phyloP scores from a whole-genome alignment of 2,888 invertebrate genomes.

The Escarpia spicata region DNA sequence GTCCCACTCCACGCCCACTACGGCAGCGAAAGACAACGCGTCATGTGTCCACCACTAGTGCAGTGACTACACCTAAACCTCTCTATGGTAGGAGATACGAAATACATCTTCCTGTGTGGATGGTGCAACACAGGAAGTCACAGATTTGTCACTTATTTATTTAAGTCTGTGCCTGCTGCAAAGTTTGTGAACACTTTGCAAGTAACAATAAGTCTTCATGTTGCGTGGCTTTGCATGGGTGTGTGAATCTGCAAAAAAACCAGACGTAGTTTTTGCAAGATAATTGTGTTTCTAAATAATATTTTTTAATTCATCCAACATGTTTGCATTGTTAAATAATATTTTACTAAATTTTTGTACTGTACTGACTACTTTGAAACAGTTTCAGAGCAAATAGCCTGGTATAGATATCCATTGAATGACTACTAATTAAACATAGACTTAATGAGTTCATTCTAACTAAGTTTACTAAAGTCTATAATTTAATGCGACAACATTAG shows the following conservation, averaged over 20 bases:
- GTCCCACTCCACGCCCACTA: neutral
- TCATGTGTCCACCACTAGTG: constrained; percentile 1
- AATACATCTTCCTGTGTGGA: neutral
- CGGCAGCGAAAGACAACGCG: neutral
- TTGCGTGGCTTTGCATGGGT: neutral
- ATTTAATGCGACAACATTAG: too few relatives aligned
- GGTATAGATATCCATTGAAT: too few relatives aligned
- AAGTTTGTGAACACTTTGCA: neutral
- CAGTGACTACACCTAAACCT: neutral
- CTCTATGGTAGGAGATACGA: constrained; percentile 16
- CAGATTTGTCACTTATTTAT: neutral
- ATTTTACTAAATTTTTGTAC: too few relatives aligned
- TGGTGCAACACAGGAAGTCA: neutral
- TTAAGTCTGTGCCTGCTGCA: neutral
- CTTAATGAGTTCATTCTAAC: too few relatives aligned
- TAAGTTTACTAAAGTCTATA: too few relatives aligned
- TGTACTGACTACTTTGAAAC: too few relatives aligned
- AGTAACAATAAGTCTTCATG: neutral
- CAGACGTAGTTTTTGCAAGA: neutral
- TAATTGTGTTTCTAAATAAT: neutral
- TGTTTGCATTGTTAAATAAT: neutral
- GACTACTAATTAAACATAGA: too few relatives aligned
- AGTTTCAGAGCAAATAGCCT: too few relatives aligned
- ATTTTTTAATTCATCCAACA: neutral
- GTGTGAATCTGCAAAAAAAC: neutral